These are phyloP conservation scores for Nephrotoma flavescens DNA, from an alignment of 2,888 invertebrate species.

Conservation along the genomic window DNA sequence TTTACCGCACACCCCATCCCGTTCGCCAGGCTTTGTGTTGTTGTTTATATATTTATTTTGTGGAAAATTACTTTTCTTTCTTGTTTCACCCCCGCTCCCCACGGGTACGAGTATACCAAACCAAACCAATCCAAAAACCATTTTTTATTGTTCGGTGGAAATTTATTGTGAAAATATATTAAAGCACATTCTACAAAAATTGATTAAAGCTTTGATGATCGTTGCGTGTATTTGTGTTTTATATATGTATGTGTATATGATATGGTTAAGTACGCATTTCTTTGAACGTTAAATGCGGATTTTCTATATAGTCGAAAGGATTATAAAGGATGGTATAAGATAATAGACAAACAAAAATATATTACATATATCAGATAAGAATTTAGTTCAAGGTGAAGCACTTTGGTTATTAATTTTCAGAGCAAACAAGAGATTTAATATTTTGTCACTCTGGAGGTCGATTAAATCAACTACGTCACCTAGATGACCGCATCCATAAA, in stretches of 20 bases:
- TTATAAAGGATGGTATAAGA: neutral
- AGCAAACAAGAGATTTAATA: too few relatives aligned
- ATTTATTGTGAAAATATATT: neutral
- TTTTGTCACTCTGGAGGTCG: too few relatives aligned
- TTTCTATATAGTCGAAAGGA: neutral
- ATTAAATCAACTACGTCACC: too few relatives aligned
- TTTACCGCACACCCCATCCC: neutral
- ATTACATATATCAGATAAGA: neutral
- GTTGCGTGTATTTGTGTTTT: neutral
- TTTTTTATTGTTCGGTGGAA: neutral
- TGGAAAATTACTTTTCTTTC: neutral
- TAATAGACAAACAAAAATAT: neutral
- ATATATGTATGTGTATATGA: neutral
- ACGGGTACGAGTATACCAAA: neutral
- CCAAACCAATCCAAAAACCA: neutral
- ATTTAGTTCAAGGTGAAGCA: neutral
- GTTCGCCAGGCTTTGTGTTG: neutral
- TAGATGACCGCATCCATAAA: too few relatives aligned
- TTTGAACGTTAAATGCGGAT: neutral
- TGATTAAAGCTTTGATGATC: neutral
- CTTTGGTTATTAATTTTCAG: neutral
- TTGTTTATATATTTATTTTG: neutral
- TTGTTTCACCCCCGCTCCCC: neutral
- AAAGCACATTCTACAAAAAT: neutral
- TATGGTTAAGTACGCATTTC: neutral